These are phyloP conservation scores for Gisinianus flammeolus DNA, from an alignment of 2,888 invertebrate species.

Conservation along the genomic window DNA sequence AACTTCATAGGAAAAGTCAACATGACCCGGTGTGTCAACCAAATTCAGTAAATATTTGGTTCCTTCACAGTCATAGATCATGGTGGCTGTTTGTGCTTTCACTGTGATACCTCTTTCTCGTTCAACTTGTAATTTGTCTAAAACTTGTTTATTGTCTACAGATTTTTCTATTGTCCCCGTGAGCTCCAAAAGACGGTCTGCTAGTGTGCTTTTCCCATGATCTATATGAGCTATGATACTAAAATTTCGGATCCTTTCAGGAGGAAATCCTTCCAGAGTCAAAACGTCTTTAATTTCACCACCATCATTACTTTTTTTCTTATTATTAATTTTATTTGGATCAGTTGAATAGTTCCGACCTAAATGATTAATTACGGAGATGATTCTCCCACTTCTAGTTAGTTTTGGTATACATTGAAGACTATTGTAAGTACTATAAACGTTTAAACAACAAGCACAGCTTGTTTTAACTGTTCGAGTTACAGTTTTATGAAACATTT, in stretches of 20 bases:
- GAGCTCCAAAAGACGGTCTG: constrained; percentile 90
- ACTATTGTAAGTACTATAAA: neutral
- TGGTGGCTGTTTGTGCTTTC: constrained; percentile 93
- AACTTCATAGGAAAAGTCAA: constrained; percentile 96
- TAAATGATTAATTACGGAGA: neutral
- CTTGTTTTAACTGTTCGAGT: neutral
- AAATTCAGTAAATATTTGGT: constrained; percentile 74
- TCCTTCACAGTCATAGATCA: constrained; percentile 72
- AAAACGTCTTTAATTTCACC: neutral
- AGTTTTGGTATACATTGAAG: neutral
- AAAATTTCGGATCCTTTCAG: constrained; percentile 79
- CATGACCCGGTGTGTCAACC: constrained; percentile 98
- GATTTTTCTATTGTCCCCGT: constrained; percentile 69
- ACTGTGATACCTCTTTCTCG: constrained; percentile 97
- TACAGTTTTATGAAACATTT: neutral
- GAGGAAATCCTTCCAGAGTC: constrained; percentile 60
- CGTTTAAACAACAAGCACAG: neutral
- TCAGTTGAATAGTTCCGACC: neutral
- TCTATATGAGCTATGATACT: constrained; percentile 99
- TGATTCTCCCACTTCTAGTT: too few species aligned
- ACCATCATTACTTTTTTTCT: neutral
- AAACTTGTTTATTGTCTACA: constrained; percentile 60
- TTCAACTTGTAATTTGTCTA: constrained; percentile 76
- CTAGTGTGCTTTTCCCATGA: constrained; percentile 97
- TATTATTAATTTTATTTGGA: neutral